Percentiles rank a stretch among this genome's conserved stretches.
These are phyloP conservation scores for Brachyptera putata DNA, from an alignment of 2,888 invertebrate genomes.

Conservation along the genomic window DNA sequence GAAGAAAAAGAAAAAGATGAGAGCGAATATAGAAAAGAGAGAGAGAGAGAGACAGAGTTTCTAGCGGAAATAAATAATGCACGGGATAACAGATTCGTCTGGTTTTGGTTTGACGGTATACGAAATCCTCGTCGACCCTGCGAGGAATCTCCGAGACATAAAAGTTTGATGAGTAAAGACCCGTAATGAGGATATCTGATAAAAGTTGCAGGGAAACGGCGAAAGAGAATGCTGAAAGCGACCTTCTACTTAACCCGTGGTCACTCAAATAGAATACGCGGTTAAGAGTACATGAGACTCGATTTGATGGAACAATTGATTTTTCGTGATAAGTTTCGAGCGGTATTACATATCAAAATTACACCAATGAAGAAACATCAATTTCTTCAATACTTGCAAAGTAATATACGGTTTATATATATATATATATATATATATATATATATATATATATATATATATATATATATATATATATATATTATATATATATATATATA, in stretches of 20 bases:
- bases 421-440: too few relatives aligned
- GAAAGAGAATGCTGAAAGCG: slow-evolving; percentile 24
- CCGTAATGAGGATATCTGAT: slow-evolving; percentile 45
- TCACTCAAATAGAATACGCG: slow-evolving; percentile 15
- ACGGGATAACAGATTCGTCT: slow-evolving; percentile 34
- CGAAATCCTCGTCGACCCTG: slow-evolving; percentile 27
- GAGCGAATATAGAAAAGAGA: not conserved
- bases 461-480: too few relatives aligned
- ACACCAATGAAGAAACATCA: too few relatives aligned
- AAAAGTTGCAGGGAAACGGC: slow-evolving; percentile 40
- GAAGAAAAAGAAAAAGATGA: slow-evolving; percentile 7
- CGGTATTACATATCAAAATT: too few relatives aligned
- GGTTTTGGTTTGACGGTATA: slow-evolving; percentile 33
- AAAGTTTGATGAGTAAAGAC: slow-evolving; percentile 43
- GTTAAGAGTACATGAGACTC: too few relatives aligned
- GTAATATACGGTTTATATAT: too few relatives aligned
- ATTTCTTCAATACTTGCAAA: too few relatives aligned
- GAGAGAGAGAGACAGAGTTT: slow-evolving; percentile 14
- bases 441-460: too few relatives aligned
- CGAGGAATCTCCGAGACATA: slow-evolving; percentile 37
- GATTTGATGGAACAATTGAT: too few relatives aligned
- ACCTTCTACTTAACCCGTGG: slow-evolving; percentile 14
- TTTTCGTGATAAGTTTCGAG: too few relatives aligned
- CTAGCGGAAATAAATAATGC: slow-evolving; percentile 33
- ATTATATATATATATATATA: too few relatives aligned